Evolutionary conservation across 2,113 vertebrate species (phyloP).

Genomic region (Rhegmatorhina hoffmannsi): DNA sequence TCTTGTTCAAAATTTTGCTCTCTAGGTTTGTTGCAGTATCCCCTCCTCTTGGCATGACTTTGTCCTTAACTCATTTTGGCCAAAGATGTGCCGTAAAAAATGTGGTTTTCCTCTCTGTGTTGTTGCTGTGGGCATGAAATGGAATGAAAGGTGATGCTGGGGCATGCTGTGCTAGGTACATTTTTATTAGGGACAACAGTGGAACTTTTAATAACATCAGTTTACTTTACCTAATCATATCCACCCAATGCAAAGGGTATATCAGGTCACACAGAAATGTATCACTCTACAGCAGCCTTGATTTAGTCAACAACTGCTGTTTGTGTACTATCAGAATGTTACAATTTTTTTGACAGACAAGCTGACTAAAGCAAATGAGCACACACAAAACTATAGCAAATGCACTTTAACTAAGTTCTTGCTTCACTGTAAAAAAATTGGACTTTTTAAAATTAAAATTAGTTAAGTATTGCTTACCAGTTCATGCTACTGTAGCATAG

Average conservation of each 20-base stretch:
- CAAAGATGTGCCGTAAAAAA: too few relatives aligned
- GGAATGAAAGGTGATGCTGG: not conserved
- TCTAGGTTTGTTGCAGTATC: not conserved
- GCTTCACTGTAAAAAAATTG: not conserved
- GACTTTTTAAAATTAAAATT: not conserved
- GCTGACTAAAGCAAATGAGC: not conserved
- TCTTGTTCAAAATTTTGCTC: not conserved
- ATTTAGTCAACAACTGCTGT: not conserved
- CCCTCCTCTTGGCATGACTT: too few relatives aligned
- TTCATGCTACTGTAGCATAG: not conserved
- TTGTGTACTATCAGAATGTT: not conserved
- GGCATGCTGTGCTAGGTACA: not conserved
- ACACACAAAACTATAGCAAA: not conserved
- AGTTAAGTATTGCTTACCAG: not conserved
- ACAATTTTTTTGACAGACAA: not conserved
- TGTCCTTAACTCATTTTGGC: too few relatives aligned
- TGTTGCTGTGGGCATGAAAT: not conserved
- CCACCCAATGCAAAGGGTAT: not conserved
- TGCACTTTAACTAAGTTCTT: not conserved
- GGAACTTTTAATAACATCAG: not conserved
- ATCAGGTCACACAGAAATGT: not conserved
- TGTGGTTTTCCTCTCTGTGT: too few relatives aligned
- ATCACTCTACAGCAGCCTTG: not conserved
- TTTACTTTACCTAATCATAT: not conserved
- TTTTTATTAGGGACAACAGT: not conserved